A percentile compares a stretch with the other conserved stretches of the same genome.
Evolutionary conservation across 1,140 invertebrate species (phyloP).

Genomic region (Melanaphis sacchari): DNA sequence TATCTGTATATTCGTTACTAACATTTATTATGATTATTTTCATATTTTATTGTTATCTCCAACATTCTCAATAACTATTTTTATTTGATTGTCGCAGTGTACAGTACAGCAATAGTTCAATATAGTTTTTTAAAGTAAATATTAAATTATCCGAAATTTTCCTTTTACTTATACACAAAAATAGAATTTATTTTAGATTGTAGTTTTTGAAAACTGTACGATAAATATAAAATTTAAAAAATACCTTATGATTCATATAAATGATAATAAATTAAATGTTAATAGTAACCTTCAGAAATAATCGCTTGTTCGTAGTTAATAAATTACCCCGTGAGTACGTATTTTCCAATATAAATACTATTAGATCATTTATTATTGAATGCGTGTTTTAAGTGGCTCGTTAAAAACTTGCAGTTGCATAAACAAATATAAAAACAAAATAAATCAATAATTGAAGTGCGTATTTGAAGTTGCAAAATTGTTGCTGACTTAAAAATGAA

Average conservation of each 20-base stretch:
- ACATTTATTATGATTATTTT: not conserved
- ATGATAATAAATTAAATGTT: slow-evolving; percentile 19
- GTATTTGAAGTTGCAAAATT: not conserved
- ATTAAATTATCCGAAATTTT: not conserved
- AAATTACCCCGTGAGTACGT: slow-evolving; percentile 12
- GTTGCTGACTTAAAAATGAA: not conserved
- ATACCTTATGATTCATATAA: not conserved
- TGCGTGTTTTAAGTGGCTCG: not conserved
- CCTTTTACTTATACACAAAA: not conserved
- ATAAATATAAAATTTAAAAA: not conserved
- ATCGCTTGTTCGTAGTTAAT: not conserved
- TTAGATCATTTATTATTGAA: slow-evolving; percentile 11
- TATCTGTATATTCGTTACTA: not conserved
- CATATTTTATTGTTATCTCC: not conserved
- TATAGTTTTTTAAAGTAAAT: not conserved
- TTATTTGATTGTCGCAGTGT: not conserved
- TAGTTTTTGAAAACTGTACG: not conserved
- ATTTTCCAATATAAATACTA: slow-evolving; percentile 13
- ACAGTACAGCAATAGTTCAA: not conserved
- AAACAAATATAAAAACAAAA: slow-evolving; percentile 12
- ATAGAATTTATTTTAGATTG: not conserved
- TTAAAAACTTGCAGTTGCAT: slow-evolving; percentile 7
- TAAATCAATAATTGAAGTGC: slow-evolving; percentile 4
- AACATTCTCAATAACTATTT: not conserved
- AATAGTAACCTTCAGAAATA: slow-evolving; percentile 11